phyloP scores from a whole-genome alignment of 2,797 vertebrate species.

The Muraenolepis orangiensis region DNA sequence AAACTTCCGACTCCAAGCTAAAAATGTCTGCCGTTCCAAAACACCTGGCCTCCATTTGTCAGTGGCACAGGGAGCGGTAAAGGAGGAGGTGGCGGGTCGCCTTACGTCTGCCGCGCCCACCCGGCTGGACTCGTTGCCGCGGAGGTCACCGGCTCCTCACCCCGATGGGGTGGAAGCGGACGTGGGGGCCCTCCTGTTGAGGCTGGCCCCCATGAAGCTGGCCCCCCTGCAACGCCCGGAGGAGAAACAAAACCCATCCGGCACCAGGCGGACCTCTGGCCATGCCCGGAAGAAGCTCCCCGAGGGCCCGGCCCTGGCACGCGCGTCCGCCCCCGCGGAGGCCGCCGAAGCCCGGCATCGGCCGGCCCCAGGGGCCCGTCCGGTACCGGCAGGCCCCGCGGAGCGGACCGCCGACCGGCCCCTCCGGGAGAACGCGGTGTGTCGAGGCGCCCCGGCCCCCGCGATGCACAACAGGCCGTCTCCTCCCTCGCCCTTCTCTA shows the following conservation, averaged over 20 bases:
- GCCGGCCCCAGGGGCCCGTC: constrained; percentile 32
- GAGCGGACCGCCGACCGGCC: constrained; percentile 23
- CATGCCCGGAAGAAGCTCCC: constrained; percentile 23
- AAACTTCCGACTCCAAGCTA: constrained; percentile 64
- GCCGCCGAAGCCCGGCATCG: constrained; percentile 32
- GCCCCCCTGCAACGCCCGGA: constrained; percentile 74
- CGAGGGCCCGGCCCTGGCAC: constrained; percentile 10
- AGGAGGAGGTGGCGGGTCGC: constrained; percentile 39
- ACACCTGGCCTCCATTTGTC: constrained; percentile 64
- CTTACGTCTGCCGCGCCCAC: constrained; percentile 38
- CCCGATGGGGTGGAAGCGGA: constrained; percentile 20
- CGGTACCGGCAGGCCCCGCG: constrained; percentile 21
- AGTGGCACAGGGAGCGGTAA: constrained; percentile 20
- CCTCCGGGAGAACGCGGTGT: constrained; percentile 32
- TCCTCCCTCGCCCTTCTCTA: constrained; percentile 22
- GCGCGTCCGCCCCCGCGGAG: constrained; percentile 23
- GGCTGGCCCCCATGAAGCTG: constrained; percentile 69
- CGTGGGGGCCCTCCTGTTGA: constrained; percentile 47
- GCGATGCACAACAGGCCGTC: constrained; percentile 38
- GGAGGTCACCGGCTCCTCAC: constrained; percentile 34
- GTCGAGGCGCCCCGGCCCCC: constrained; percentile 30
- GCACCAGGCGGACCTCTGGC: constrained; percentile 47
- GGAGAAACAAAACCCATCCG: constrained; percentile 71
- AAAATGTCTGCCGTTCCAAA: constrained; percentile 61
- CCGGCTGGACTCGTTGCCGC: constrained; percentile 33